Percentiles rank a stretch among this genome's conserved stretches.
phyloP scores from a whole-genome alignment of 2,888 invertebrate species.

The Philereme transversata region DNA sequence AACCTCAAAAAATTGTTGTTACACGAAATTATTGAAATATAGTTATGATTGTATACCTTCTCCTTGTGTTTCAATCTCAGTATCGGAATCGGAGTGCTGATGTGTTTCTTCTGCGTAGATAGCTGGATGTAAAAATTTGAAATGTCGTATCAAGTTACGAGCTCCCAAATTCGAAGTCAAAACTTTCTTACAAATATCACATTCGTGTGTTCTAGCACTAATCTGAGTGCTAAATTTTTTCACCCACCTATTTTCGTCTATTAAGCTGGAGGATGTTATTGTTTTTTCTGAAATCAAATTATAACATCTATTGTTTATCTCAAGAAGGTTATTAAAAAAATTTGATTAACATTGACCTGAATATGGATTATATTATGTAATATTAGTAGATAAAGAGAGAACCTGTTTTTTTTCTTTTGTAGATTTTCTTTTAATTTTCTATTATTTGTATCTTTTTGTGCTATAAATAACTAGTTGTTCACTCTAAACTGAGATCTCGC shows the following conservation, averaged over 20 bases:
- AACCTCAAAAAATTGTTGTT: too few relatives aligned
- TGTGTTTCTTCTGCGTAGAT: conserved; percentile 6
- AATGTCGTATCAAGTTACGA: conserved; percentile 23
- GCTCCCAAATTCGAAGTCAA: conserved; percentile 5
- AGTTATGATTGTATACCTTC: background rate
- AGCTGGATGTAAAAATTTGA: conserved; percentile 12
- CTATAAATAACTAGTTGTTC: too few relatives aligned
- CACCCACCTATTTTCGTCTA: conserved; percentile 8
- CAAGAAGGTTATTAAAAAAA: background rate
- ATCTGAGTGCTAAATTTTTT: conserved; percentile 9
- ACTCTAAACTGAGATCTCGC: too few relatives aligned
- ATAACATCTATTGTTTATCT: background rate
- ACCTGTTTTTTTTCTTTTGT: too few relatives aligned
- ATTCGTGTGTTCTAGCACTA: conserved; percentile 3
- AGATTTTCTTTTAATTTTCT: too few relatives aligned
- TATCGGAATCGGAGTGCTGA: background rate
- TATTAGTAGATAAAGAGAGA: too few relatives aligned
- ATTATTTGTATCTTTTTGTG: too few relatives aligned
- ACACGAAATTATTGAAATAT: too few relatives aligned
- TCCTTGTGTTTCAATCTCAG: background rate
- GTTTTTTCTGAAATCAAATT: background rate
- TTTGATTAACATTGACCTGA: too few relatives aligned
- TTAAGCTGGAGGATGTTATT: background rate
- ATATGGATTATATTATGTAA: too few relatives aligned
- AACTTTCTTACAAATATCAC: conserved; percentile 12